These are phyloP conservation scores for Festucalex cinctus DNA, from an alignment of 2,113 vertebrate species.

Conservation along the genomic window DNA sequence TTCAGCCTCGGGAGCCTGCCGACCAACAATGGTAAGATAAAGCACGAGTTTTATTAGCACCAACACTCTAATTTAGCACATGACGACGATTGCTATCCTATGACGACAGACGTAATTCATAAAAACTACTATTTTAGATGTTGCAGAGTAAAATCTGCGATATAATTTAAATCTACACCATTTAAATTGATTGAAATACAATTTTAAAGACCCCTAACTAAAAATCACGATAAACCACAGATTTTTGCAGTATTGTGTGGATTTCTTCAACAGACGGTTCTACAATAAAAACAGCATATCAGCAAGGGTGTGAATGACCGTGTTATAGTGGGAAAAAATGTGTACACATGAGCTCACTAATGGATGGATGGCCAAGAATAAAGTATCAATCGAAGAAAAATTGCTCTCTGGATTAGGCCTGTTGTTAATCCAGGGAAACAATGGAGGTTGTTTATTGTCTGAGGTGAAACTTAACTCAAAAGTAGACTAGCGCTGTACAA, in stretches of 20 bases:
- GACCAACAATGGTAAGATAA: not conserved
- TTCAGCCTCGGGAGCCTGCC: constrained; percentile 37
- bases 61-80: not conserved
- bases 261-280: no score
- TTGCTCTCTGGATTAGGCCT: no score
- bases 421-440: no score
- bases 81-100: not conserved
- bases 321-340: not conserved
- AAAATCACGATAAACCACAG: no score
- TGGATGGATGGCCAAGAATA: not conserved
- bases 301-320: not conserved
- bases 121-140: not conserved
- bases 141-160: not conserved
- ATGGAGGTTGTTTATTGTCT: no score
- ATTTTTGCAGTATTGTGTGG: no score
- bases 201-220: no score
- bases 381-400: no score
- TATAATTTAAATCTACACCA: no score
- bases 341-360: not conserved
- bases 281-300: not conserved
- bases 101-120: not conserved
- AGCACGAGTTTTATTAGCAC: not conserved
- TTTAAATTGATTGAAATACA: no score
- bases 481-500: no score
- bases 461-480: no score